Evolutionary conservation across 2,888 invertebrate species (phyloP), one percentile per base, ranked within the genome.

Genomic region (Adela reaumurella): DNA sequence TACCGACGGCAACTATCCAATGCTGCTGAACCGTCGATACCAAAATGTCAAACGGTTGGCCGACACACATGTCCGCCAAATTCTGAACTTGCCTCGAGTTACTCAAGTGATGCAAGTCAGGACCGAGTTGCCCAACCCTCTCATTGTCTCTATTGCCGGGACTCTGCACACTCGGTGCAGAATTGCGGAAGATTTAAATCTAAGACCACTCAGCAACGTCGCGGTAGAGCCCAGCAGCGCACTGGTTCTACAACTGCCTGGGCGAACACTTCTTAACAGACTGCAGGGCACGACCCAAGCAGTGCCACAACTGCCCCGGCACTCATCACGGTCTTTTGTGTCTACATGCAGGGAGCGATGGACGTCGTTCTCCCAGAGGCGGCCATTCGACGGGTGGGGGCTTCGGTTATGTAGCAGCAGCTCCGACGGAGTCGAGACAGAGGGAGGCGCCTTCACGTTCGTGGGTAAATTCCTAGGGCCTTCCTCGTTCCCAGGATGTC

Each of bases 31-130:
- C 8, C 6, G n/a, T 3, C 35, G 35, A 35, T 35, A 8, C 14
- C 35, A 35, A 14, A 35, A 35, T 35, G 35, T 24, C 24, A 20
- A 14, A 16, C 43, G 43, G 3, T 49, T 35, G 46, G 46, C 24
- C 14, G 43, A 43, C 43, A 43, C 29, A 18, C 45, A 46, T 42
- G 35, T 29, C 16, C 16, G 19, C 19, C 42, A 24, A 19, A 18
- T 46, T 16, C 19, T 49, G 28, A 29, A 11, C 17, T 43, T 46
- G 24, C 46, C 49, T 17, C 18, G 45, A 19, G 46, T 46, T 43
- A 43, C 43, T 16, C 19, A 24, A 28, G 42, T 46, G 42, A 18
- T 14, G 8, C 11, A 11, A 3, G 3, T 45, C 14, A 2, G 45
- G 45, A 16, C 16, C 2, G 24, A 20, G 14, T 17, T 45, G 17